A percentile compares a stretch with the other conserved stretches of the same genome.
These are phyloP conservation scores for Mormyrus lacerda DNA, from an alignment of 2,113 vertebrate genomes.

Conservation along the genomic window DNA sequence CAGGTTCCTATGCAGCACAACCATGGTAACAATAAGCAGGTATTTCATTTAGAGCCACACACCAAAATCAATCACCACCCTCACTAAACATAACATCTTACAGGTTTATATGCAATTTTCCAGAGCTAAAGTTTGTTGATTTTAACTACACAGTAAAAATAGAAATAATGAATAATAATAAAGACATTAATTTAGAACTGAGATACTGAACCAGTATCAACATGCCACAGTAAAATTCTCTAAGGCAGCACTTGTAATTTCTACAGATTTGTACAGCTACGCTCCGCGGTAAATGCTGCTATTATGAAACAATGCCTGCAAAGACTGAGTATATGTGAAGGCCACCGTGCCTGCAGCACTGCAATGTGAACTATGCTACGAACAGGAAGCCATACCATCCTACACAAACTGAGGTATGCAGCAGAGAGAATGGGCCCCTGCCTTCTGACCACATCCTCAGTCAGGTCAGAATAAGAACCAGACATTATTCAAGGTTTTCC, in stretches of 20 bases:
- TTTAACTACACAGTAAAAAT: neutral
- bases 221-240: neutral
- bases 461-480: neutral
- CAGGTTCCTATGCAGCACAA: neutral
- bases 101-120: neutral
- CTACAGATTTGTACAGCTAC: neutral
- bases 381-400: neutral
- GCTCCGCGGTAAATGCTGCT: neutral
- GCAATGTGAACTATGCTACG: neutral
- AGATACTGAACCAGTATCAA: neutral
- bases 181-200: neutral
- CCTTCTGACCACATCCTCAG: neutral
- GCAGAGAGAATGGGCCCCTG: neutral
- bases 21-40: neutral
- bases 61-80: neutral
- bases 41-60: neutral
- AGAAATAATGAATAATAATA: neutral
- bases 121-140: neutral
- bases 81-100: neutral
- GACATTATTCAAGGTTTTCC: neutral
- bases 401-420: neutral
- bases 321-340: neutral
- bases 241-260: neutral
- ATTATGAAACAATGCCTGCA: neutral
- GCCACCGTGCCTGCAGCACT: neutral